Base-by-base conservation (phyloP, 1,140 invertebrate species). In the Drosophila baimaii region DNA sequence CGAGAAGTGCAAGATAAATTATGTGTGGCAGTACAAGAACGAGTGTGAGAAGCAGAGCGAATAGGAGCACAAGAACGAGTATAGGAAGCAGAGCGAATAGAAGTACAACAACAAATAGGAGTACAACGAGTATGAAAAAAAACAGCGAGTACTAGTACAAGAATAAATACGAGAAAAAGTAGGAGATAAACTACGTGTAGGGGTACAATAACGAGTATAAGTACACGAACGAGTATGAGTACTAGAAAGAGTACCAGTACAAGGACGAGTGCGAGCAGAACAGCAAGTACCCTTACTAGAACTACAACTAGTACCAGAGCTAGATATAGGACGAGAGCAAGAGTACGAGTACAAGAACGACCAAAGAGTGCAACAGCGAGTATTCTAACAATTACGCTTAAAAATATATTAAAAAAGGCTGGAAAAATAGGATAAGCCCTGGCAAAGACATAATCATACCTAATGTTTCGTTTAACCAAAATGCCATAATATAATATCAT, bases 401-500 rank as follows among this genome's bases (percentile, higher is more conserved):
- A n/a, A n/a, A n/a, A n/a, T n/a, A n/a, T n/a, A n/a, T n/a, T n/a
- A n/a, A n/a, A n/a, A n/a, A n/a, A n/a, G n/a, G n/a, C n/a, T 33
- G 31, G 8, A 8, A 33, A 33, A 33, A 33, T 12, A 29, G 5
- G 1, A 29, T 29, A 10, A 31, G 10, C 29, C 9, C 9, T 31
- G 29, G 10, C 9, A 31, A 31, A 10, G 29, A 13, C 31, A 33
- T 33, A 13, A 5, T 13, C 0, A 33, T 33, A 33, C 31, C 10
- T n/a, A n/a, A n/a, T n/a, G n/a, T n/a, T n/a, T n/a, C n/a, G n/a
- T n/a, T n/a, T n/a, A n/a, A n/a, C n/a, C n/a, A 17, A 15, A 23
- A 7, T 15, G 6, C 5, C 9, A 0, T n/a, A 10, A n/a, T n/a
- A n/a, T 2, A n/a, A n/a, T 27, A 10, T 5, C 1, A 27, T 9